Percentiles rank a stretch among this genome's conserved stretches.
phyloP scores from a whole-genome alignment of 2,113 vertebrate species.

The Gila orcuttii region DNA sequence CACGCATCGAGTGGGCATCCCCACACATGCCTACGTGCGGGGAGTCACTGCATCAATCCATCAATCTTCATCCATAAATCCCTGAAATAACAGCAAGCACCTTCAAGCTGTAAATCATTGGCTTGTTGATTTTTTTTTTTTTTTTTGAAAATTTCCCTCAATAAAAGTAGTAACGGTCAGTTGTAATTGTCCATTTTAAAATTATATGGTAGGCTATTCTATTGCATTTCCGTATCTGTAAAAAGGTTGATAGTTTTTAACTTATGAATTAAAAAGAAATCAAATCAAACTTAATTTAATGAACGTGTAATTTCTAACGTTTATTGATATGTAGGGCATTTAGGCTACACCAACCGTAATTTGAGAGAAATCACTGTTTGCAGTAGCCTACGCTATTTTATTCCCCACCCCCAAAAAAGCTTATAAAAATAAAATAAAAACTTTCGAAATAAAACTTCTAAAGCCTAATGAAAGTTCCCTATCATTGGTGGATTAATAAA shows the following conservation, averaged over 20 bases:
- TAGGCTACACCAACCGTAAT: not conserved
- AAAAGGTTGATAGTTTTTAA: not conserved
- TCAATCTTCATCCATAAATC: not conserved
- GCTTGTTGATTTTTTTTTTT: not conserved
- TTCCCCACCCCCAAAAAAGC: no score
- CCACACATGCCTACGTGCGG: constrained; percentile 50
- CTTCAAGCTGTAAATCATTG: not conserved
- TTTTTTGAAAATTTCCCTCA: no score
- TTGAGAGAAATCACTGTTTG: not conserved
- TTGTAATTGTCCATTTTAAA: not conserved
- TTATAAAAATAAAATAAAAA: no score
- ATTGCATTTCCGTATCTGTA: not conserved
- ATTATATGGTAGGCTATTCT: not conserved
- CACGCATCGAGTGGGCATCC: constrained; percentile 20
- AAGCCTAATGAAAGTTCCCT: no score
- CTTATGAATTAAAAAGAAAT: no score
- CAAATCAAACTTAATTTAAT: not conserved
- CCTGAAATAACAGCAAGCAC: not conserved
- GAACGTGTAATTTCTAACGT: not conserved
- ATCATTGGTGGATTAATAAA: no score
- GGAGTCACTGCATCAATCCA: constrained; percentile 43
- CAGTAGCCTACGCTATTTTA: not conserved
- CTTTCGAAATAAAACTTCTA: no score
- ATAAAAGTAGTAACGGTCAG: not conserved
- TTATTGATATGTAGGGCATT: no score